Percentiles rank a stretch among this genome's conserved stretches.
phyloP scores from a whole-genome alignment of 2,113 vertebrate species.

The Psilopsiagon aymara region DNA sequence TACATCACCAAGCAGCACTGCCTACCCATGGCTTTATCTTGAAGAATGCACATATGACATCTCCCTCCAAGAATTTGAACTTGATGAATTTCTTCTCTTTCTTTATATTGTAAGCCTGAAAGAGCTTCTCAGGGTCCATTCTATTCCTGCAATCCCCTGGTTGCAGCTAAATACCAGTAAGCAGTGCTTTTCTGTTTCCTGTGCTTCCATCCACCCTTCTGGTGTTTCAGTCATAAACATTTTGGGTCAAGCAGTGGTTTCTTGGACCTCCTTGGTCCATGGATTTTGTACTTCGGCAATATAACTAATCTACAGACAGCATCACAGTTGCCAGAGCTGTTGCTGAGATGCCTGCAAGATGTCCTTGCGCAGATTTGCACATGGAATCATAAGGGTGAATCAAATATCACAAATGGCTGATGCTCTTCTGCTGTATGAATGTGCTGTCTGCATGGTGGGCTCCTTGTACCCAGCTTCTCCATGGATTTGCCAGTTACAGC shows the following conservation, averaged over 20 bases:
- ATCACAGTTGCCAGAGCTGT: neutral
- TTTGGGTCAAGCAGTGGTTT: neutral
- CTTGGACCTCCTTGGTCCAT: neutral
- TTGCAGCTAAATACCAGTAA: neutral
- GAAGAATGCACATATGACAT: rapidly evolving
- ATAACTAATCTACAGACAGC: neutral
- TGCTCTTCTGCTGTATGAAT: neutral
- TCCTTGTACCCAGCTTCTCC: neutral
- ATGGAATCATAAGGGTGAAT: neutral
- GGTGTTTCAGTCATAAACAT: neutral
- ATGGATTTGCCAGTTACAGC: neutral
- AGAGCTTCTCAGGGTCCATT: neutral
- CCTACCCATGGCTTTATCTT: neutral
- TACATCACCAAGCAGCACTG: neutral
- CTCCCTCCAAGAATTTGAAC: neutral
- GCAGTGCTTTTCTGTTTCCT: neutral
- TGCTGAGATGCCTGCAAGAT: neutral
- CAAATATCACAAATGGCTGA: neutral
- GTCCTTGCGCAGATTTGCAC: neutral
- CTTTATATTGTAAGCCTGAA: neutral
- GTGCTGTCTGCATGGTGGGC: neutral
- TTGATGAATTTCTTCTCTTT: neutral
- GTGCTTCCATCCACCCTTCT: neutral
- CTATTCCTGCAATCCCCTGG: neutral
- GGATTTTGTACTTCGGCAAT: neutral